These are phyloP conservation scores for Lepilemur septentrionalis DNA, from an alignment of 2,797 vertebrate genomes.

Conservation along the genomic window DNA sequence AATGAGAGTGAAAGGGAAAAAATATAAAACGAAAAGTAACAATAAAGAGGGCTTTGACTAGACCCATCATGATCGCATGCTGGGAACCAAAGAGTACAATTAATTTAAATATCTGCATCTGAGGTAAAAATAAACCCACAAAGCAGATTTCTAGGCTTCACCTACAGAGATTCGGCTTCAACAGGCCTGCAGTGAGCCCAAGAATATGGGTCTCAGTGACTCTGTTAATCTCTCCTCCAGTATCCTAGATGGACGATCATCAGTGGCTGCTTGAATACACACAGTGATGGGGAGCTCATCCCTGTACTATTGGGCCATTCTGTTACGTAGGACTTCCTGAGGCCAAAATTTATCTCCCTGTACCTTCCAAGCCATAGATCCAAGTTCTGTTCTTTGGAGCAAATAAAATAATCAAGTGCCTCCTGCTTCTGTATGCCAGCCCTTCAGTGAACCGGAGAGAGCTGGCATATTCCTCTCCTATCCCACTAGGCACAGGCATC, in stretches of 20 bases:
- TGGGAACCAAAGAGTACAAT: neutral
- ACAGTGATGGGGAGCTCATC: neutral
- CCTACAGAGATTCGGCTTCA: neutral
- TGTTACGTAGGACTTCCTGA: constrained; percentile 13
- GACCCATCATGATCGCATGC: neutral
- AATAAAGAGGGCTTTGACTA: neutral
- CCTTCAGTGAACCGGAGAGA: neutral
- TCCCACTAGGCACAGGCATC: neutral
- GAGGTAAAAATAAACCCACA: neutral
- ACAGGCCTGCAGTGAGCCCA: neutral
- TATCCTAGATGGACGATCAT: neutral
- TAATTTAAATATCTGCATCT: neutral
- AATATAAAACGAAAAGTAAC: neutral
- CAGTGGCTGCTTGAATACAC: neutral
- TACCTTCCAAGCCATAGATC: neutral
- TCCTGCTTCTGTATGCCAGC: neutral
- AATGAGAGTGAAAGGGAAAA: neutral
- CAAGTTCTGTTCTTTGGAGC: neutral
- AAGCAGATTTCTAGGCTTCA: neutral
- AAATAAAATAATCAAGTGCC: neutral
- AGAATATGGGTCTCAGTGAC: neutral
- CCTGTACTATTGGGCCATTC: neutral
- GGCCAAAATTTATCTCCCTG: neutral
- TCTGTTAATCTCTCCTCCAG: neutral
- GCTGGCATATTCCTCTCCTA: neutral